Conservation (phyloP, 2,888 invertebrate genomes). For the Listrodromus nycthemerus region DNA sequence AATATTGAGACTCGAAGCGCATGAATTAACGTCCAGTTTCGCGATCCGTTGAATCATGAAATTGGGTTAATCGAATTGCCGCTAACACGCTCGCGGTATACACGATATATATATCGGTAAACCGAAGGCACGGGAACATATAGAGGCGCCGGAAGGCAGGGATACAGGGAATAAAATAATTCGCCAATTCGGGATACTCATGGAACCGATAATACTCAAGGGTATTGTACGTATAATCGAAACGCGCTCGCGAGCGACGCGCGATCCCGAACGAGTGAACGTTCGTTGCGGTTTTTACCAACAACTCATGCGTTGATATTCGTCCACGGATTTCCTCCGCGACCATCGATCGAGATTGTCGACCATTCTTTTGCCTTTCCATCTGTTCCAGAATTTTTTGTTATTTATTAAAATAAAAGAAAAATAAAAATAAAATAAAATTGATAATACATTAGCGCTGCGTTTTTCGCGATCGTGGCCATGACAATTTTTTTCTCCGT, state of each 20-base stretch:
- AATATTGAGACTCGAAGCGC: constrained; percentile 53
- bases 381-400: not conserved
- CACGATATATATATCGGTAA: constrained; percentile 20
- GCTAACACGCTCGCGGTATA: constrained; percentile 30
- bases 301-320: constrained; percentile 7
- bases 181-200: constrained; percentile 57
- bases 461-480: not conserved
- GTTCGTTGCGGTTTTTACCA: constrained; percentile 8
- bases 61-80: constrained; percentile 65
- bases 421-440: not conserved
- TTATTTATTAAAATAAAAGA: not conserved
- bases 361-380: not conserved
- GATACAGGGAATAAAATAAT: constrained; percentile 56
- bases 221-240: constrained; percentile 56
- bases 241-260: constrained; percentile 32
- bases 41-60: constrained; percentile 64
- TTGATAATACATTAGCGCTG: not conserved
- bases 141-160: constrained; percentile 34
- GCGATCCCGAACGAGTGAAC: constrained; percentile 6
- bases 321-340: not conserved
- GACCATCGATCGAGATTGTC: not conserved
- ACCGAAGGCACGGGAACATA: constrained; percentile 33
- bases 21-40: constrained; percentile 60
- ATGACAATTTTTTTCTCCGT: not conserved
- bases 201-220: constrained; percentile 60